phyloP scores from a whole-genome alignment of 2,797 vertebrate genomes.

The Sebastes hubbsi region DNA sequence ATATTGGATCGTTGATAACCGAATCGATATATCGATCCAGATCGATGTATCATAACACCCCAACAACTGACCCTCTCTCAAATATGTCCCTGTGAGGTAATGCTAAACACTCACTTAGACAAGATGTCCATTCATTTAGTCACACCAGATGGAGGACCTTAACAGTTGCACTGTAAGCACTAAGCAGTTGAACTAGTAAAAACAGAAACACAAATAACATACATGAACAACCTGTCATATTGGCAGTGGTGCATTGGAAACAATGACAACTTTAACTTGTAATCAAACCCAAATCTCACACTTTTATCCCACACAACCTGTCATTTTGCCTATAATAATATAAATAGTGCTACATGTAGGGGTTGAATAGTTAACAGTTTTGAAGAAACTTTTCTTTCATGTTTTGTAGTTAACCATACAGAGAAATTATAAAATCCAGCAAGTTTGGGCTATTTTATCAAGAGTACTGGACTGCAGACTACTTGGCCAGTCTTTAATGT shows the following conservation, averaged over 20 bases:
- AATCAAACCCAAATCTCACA: background rate
- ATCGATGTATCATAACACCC: too few relatives aligned
- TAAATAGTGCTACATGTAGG: too few relatives aligned
- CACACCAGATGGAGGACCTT: slow-evolving; percentile 7
- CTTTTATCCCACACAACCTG: background rate
- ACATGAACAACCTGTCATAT: background rate
- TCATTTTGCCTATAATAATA: background rate
- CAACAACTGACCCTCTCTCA: background rate
- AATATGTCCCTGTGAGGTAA: background rate
- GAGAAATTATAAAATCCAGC: background rate
- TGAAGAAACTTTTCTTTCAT: background rate
- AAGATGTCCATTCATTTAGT: background rate
- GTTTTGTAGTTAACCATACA: background rate
- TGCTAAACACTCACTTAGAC: background rate
- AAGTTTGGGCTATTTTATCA: background rate
- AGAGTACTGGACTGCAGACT: background rate
- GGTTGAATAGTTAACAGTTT: background rate
- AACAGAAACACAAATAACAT: slow-evolving; percentile 2
- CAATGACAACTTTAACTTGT: background rate
- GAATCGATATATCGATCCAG: too few relatives aligned
- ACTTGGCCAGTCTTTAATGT: slow-evolving; percentile 15
- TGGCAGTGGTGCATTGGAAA: background rate
- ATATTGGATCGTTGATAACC: too few relatives aligned
- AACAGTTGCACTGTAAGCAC: background rate
- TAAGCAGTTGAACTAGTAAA: background rate